Conservation (phyloP, 2,797 vertebrate genomes). For the Clangula hyemalis region DNA sequence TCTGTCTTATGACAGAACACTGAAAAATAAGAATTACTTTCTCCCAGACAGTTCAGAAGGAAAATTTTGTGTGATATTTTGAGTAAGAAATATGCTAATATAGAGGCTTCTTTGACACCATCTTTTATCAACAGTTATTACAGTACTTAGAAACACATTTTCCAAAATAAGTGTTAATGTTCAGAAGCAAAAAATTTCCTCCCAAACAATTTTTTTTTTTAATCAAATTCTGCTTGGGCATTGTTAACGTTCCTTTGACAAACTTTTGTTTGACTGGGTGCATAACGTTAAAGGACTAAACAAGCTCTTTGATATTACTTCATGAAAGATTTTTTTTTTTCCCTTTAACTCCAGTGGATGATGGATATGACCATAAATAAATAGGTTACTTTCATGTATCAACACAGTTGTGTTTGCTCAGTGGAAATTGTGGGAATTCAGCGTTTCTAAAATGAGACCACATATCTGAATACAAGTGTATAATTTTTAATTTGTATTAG, state of each 20-base stretch:
- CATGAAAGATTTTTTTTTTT: not conserved
- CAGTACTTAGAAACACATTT: not conserved
- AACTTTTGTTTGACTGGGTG: not conserved
- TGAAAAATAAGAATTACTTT: not conserved
- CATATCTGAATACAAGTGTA: not conserved
- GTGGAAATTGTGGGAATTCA: not conserved
- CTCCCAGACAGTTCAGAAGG: not conserved
- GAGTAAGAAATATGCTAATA: not conserved
- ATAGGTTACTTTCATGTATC: not conserved
- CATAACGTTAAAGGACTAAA: not conserved
- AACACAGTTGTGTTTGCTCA: not conserved
- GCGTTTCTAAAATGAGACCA: not conserved
- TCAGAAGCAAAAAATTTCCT: not conserved
- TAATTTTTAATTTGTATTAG: not conserved
- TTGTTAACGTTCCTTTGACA: not conserved
- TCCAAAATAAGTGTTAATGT: not conserved
- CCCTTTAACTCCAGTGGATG: not conserved
- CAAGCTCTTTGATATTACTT: not conserved
- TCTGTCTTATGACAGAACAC: not conserved
- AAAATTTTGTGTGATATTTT: not conserved
- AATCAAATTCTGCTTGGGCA: not conserved
- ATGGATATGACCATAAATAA: not conserved
- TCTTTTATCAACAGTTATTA: not conserved
- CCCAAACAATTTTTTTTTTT: not conserved
- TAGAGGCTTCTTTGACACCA: accelerated